Conservation (phyloP, 1,140 invertebrate species). For the Hylyphantes graminicola region DNA sequence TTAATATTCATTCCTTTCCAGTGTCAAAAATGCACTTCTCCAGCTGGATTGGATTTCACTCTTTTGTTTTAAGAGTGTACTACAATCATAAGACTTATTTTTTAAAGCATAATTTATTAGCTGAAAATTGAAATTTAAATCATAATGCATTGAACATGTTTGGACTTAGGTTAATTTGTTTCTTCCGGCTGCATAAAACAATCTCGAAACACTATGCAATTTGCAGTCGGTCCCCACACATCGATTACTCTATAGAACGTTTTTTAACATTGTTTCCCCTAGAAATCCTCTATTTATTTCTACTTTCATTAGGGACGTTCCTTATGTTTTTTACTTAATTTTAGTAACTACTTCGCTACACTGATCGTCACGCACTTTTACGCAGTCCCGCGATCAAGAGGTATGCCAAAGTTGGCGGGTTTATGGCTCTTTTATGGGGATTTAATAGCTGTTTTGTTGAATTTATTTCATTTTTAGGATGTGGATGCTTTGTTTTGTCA, state of each 20-base stretch:
- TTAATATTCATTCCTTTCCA: too few relatives aligned
- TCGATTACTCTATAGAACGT: conserved; percentile 32
- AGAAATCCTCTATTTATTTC: conserved; percentile 30
- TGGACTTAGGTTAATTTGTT: background rate
- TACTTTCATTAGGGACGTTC: conserved; percentile 50
- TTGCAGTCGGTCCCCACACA: conserved; percentile 4
- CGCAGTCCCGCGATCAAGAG: background rate
- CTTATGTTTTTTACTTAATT: conserved; percentile 53
- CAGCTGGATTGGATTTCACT: too few relatives aligned
- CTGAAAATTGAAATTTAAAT: too few relatives aligned
- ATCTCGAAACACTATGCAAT: background rate
- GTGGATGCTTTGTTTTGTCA: too few relatives aligned
- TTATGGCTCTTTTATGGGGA: conserved; percentile 1
- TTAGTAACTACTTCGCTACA: conserved; percentile 39
- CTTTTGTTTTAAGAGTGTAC: too few relatives aligned
- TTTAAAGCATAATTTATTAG: too few relatives aligned
- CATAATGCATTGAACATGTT: background rate
- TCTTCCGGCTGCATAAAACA: too few relatives aligned
- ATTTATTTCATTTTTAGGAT: too few relatives aligned
- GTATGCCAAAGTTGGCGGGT: background rate
- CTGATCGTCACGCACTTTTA: conserved; percentile 19
- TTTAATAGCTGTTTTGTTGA: background rate
- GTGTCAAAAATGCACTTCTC: too few relatives aligned
- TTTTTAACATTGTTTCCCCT: conserved; percentile 21
- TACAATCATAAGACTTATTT: too few relatives aligned